Evolutionary conservation across 2,113 vertebrate species (phyloP).

Genomic region (Dendropsophus ebraccatus): DNA sequence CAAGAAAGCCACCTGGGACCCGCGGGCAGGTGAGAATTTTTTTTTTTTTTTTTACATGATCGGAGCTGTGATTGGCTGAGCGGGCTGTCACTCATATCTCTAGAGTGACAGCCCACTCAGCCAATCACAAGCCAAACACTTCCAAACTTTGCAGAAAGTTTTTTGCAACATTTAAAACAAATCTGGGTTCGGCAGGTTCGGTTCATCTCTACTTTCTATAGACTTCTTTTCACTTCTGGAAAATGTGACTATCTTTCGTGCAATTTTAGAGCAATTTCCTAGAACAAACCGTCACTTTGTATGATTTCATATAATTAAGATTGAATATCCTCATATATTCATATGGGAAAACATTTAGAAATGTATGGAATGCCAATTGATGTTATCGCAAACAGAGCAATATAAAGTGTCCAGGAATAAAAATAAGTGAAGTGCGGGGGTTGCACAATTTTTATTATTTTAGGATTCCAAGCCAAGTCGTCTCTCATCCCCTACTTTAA

Average conservation of each 20-base stretch:
- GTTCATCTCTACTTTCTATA: too few species aligned
- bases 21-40: too few species aligned
- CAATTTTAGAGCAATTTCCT: conserved; percentile 21
- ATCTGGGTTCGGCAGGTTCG: too few species aligned
- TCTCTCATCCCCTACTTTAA: conserved; percentile 25
- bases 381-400: conserved; percentile 1
- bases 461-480: background rate
- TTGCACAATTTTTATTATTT: conserved; percentile 38
- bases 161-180: too few species aligned
- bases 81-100: too few species aligned
- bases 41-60: too few species aligned
- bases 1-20: too few species aligned
- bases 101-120: too few species aligned
- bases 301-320: conserved; percentile 22
- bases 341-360: conserved; percentile 21
- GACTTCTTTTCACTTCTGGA: background rate
- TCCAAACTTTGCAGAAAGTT: too few species aligned
- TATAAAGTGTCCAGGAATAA: conserved; percentile 18
- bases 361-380: conserved; percentile 12
- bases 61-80: too few species aligned
- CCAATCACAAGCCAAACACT: too few species aligned
- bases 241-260: background rate
- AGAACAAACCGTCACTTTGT: background rate
- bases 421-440: conserved; percentile 24
- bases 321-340: background rate